phyloP scores from a whole-genome alignment of 23 tunicate species.

The Halocynthia aurantium region DNA sequence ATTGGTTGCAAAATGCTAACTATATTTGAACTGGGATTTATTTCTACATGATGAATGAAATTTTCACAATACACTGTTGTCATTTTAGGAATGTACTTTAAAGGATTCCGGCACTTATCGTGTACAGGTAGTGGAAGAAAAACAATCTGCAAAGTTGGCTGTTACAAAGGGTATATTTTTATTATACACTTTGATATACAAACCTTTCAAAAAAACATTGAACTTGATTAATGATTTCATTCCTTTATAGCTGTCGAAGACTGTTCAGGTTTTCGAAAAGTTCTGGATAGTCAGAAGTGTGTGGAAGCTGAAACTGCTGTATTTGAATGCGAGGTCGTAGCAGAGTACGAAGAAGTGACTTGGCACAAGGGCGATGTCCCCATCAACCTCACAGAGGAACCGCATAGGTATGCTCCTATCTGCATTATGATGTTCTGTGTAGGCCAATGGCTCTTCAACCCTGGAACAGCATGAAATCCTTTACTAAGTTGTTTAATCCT shows the following conservation, averaged over 20 bases:
- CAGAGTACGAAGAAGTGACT: conserved; percentile 52
- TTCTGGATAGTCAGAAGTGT: conserved; percentile 24
- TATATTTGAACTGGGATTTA: too few relatives aligned
- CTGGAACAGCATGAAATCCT: too few relatives aligned
- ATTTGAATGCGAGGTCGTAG: conserved; percentile 61
- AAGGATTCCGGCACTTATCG: too few relatives aligned
- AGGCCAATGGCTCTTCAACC: too few relatives aligned
- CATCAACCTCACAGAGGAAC: conserved; percentile 4
- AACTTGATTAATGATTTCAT: neutral
- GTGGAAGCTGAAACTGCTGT: conserved; percentile 60
- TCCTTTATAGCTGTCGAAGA: conserved; percentile 33
- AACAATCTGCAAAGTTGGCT: neutral
- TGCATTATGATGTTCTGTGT: too few relatives aligned
- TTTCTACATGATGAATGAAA: too few relatives aligned
- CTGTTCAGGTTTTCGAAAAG: neutral
- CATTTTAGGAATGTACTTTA: too few relatives aligned
- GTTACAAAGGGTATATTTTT: neutral
- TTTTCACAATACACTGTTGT: too few relatives aligned
- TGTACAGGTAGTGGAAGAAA: too few relatives aligned
- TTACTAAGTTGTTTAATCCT: too few relatives aligned
- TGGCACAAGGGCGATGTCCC: conserved; percentile 47
- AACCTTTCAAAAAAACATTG: neutral
- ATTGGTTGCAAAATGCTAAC: too few relatives aligned
- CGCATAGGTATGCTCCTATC: conserved; percentile 7
- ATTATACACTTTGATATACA: neutral